These are phyloP conservation scores for Phyto melanocephala DNA, from an alignment of 2,888 invertebrate genomes.

Conservation along the genomic window DNA sequence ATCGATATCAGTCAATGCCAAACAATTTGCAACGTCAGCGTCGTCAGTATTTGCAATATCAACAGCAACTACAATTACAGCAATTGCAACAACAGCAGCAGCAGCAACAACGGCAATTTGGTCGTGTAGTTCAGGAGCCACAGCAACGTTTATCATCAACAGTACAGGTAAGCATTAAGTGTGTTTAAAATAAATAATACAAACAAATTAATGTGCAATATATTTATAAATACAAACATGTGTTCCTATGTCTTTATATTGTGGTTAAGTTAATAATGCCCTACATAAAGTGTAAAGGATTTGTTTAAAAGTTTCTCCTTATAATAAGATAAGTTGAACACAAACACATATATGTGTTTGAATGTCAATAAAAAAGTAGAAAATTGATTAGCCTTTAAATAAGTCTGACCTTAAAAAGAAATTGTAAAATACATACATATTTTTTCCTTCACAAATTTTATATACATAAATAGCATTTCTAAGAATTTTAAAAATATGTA, in stretches of 20 bases:
- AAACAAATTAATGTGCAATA: neutral
- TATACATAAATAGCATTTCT: too few relatives aligned
- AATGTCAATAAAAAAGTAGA: too few relatives aligned
- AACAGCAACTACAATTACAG: constrained; percentile 61
- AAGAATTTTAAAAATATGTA: too few relatives aligned
- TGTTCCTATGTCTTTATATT: neutral
- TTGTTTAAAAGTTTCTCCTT: neutral
- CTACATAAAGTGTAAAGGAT: neutral
- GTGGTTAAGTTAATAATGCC: neutral
- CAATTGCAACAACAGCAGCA: constrained; percentile 67
- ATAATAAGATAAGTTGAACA: too few relatives aligned
- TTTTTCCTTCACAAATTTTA: too few relatives aligned
- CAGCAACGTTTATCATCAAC: constrained; percentile 88
- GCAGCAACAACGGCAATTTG: constrained; percentile 70
- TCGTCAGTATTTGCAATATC: constrained; percentile 62
- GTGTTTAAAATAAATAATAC: neutral
- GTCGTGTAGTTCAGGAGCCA: constrained; percentile 80
- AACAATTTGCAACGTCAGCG: constrained; percentile 62
- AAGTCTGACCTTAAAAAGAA: too few relatives aligned
- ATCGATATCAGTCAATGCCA: constrained; percentile 56
- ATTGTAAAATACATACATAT: too few relatives aligned
- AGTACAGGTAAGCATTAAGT: constrained; percentile 83
- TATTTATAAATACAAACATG: too few relatives aligned
- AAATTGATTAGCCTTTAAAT: too few relatives aligned
- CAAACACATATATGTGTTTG: too few relatives aligned